Evolutionary conservation across 1,140 invertebrate genomes (phyloP).

Genomic region (Luehdorfia chinensis): DNA sequence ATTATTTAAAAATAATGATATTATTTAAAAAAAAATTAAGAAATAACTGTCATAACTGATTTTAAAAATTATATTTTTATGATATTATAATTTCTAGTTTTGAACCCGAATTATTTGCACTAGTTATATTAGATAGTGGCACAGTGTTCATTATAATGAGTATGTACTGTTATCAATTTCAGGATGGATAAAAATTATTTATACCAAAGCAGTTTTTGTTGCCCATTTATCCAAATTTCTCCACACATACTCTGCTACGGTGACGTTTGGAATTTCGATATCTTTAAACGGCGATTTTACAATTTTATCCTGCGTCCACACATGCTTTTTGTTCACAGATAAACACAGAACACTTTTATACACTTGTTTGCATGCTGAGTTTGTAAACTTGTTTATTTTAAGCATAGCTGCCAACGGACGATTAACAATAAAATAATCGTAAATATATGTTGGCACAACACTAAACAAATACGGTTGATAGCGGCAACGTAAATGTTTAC

Average conservation of each 20-base stretch:
- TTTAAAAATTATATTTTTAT: too few species aligned
- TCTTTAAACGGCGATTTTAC: slow-evolving; percentile 67
- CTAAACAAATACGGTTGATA: too few species aligned
- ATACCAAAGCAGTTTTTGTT: slow-evolving; percentile 80
- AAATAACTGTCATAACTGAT: too few species aligned
- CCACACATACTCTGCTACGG: slow-evolving; percentile 81
- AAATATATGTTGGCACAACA: not conserved
- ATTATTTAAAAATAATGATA: too few species aligned
- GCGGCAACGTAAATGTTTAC: too few species aligned
- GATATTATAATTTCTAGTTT: too few species aligned
- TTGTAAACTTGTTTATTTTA: not conserved
- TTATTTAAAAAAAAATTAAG: too few species aligned
- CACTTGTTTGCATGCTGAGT: not conserved
- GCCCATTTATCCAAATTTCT: slow-evolving; percentile 77
- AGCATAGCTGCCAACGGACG: not conserved
- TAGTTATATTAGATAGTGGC: too few species aligned
- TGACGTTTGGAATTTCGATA: slow-evolving; percentile 69
- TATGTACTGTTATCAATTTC: too few species aligned
- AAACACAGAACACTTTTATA: slow-evolving; percentile 11
- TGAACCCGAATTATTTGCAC: too few species aligned
- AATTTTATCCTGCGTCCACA: slow-evolving; percentile 45
- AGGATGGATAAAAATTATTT: too few species aligned
- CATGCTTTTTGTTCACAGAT: slow-evolving; percentile 25
- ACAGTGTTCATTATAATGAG: too few species aligned
- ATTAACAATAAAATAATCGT: not conserved